Conservation (phyloP, 2,113 vertebrate species). For the Trematocara stigmaticum region DNA sequence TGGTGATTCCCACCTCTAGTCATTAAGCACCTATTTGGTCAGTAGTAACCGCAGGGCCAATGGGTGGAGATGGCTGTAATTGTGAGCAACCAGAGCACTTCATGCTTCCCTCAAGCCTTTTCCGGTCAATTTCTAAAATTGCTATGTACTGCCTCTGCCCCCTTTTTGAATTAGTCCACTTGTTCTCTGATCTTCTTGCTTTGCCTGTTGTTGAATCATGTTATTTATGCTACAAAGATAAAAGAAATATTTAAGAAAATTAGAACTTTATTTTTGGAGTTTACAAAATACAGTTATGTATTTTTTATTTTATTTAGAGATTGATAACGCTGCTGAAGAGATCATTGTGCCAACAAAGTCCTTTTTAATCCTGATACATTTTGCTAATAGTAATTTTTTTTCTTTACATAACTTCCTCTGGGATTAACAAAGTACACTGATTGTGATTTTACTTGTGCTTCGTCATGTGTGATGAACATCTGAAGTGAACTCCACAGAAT, state of each 20-base stretch:
- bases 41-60: neutral
- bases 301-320: neutral
- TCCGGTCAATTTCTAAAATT: neutral
- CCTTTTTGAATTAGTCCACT: neutral
- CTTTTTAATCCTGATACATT: neutral
- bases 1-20: too few relatives aligned
- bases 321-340: neutral
- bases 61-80: conserved; percentile 20
- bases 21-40: conserved; percentile 40
- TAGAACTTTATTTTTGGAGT: neutral
- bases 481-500: neutral
- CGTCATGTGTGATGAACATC: neutral
- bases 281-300: neutral
- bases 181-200: neutral
- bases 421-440: neutral
- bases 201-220: neutral
- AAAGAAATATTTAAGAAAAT: neutral
- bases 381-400: neutral
- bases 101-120: conserved; percentile 20
- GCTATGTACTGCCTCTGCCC: neutral
- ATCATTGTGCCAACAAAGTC: neutral
- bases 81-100: conserved; percentile 33
- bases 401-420: neutral
- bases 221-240: neutral
- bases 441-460: neutral